Conservation (phyloP, 2,797 vertebrate genomes). For the Steatocranus sp. region DNA sequence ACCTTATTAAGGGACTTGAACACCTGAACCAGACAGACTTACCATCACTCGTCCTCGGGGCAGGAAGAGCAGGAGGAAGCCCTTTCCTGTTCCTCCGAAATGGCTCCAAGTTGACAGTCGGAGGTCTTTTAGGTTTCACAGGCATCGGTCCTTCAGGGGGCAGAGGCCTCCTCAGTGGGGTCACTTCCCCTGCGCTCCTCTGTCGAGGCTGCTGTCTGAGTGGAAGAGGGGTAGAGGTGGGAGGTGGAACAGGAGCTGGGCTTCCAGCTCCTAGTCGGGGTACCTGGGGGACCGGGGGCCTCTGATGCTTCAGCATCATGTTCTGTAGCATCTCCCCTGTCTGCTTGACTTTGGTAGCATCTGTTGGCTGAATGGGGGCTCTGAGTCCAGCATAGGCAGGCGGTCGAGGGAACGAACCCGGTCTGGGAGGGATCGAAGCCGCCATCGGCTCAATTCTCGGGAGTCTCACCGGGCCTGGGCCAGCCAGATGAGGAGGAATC, state of each 20-base stretch:
- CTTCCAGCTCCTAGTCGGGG: not conserved
- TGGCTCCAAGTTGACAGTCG: conserved; percentile 66
- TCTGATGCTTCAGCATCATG: conserved; percentile 55
- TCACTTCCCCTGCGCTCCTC: conserved; percentile 52
- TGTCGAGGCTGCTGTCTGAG: conserved; percentile 32
- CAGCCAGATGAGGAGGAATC: not conserved
- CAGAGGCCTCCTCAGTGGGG: conserved; percentile 71
- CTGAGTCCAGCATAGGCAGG: conserved; percentile 19
- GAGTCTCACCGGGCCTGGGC: conserved; percentile 14
- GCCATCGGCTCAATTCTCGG: not conserved
- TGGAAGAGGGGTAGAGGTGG: not conserved
- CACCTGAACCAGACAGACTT: conserved; percentile 1
- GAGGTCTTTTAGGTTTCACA: conserved; percentile 77
- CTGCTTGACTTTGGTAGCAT: conserved; percentile 45
- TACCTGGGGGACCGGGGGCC: not conserved
- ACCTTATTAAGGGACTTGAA: not conserved
- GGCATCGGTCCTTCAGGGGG: conserved; percentile 63
- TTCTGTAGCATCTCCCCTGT: conserved; percentile 65
- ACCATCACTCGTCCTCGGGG: conserved; percentile 38
- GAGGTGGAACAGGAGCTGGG: not conserved
- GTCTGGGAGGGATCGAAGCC: not conserved
- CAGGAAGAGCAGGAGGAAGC: not conserved
- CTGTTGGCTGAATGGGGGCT: not conserved
- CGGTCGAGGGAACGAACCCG: conserved; percentile 26
- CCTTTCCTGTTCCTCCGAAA: conserved; percentile 13